Evolutionary conservation across 2,113 vertebrate genomes (phyloP).

Genomic region (Aldabrachelys gigantea): DNA sequence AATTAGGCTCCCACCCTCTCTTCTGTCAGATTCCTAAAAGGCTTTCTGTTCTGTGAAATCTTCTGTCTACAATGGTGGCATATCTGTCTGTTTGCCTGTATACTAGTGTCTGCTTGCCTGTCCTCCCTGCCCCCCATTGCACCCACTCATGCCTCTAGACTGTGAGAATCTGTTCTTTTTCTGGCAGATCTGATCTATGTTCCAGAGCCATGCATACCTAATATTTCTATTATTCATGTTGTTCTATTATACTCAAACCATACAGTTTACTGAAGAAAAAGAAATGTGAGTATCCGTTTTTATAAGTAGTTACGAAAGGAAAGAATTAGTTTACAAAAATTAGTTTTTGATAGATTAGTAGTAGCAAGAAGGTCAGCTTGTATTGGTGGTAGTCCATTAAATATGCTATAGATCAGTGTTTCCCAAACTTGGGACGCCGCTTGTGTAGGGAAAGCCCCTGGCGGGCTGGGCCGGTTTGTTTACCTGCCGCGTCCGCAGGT

Average conservation of each 20-base stretch:
- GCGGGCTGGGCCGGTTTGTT: too few species aligned
- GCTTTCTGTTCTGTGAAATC: slow-evolving; percentile 12
- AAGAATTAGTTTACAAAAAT: neutral
- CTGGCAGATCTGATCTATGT: neutral
- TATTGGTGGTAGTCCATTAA: neutral
- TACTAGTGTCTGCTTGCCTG: too few species aligned
- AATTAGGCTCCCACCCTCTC: neutral
- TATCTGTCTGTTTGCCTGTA: neutral
- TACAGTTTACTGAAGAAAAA: neutral
- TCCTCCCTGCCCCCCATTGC: neutral
- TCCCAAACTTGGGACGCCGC: too few species aligned
- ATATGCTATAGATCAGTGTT: neutral
- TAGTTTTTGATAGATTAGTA: neutral
- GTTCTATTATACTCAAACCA: neutral
- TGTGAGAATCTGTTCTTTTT: neutral
- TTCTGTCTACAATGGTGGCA: neutral
- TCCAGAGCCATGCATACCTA: neutral
- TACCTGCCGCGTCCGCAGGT: too few species aligned
- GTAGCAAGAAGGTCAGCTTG: neutral
- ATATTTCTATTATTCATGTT: neutral
- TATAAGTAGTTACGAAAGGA: neutral
- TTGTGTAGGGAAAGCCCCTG: too few species aligned
- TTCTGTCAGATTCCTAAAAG: neutral
- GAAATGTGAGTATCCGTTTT: neutral
- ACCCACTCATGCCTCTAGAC: neutral